Base-by-base conservation (phyloP, 2,888 invertebrate species). In the Scaptomyza parva region DNA sequence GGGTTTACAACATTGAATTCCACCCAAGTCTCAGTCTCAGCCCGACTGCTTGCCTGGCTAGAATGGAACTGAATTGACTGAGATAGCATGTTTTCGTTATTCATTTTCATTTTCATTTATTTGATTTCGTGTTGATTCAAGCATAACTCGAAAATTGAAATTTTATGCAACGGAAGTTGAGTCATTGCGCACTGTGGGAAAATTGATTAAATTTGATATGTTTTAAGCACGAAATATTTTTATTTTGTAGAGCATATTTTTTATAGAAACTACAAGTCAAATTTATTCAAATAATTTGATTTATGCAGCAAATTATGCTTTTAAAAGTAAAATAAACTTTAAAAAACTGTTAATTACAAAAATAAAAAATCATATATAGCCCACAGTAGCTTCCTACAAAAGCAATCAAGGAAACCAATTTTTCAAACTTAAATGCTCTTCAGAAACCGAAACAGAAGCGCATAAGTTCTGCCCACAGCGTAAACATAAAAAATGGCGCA, bases 391-490 rank as follows among this genome's bases (percentile, higher is more conserved):
- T 24, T 5, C 1, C 8, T 9, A 20, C 9, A 9, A n/a, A 35
- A 65, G 70, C 78, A 80, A 74, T 80, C 83, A 86, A 69, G 74
- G 41, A 62, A 83, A 74, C 54, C 78, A 78, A 83, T 83, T 80
- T 83, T 66, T 77, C 72, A 83, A 86, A 70, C 68, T 78, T 59
- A 70, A 77, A 71, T 55, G 59, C 64, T 66, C 59, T 70, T 63
- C 69, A 58, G 66, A 62, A 53, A 58, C 50, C 44, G 63, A 76
- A 76, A 80, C 81, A 83, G 83, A 86, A 76, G 86, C 83, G 68
- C 71, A 83, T 78, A 83, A 83, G 78, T 83, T 66, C 37, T 53
- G 71, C 83, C 63, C 66, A 50, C 39, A 64, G 57, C 65, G 48
- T 39, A 22, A 20, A 71, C 1, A 14, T 35, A 35, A 58, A 64